These are phyloP conservation scores for Allobates femoralis DNA, from an alignment of 2,797 vertebrate genomes.

Conservation along the genomic window DNA sequence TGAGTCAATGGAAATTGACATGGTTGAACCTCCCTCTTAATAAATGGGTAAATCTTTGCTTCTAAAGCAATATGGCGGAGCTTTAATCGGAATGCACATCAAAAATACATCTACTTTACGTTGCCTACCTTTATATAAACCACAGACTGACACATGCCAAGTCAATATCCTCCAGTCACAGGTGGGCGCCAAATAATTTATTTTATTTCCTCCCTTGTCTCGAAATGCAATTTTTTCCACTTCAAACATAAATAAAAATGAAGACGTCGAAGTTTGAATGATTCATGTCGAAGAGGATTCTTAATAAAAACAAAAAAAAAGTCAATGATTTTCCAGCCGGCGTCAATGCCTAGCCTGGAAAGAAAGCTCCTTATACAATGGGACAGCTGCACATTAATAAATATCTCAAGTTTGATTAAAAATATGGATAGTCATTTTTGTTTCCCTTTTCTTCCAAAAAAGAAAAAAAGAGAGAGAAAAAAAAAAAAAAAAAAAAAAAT, in stretches of 20 bases:
- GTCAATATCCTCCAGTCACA: constrained; percentile 6
- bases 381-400: constrained; percentile 87
- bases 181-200: constrained; percentile 67
- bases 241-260: constrained; percentile 64
- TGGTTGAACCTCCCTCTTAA: constrained; percentile 87
- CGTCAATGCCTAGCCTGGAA: constrained; percentile 70
- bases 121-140: constrained; percentile 62
- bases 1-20: constrained; percentile 88
- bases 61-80: constrained; percentile 69
- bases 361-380: constrained; percentile 76
- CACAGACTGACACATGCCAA: constrained; percentile 5
- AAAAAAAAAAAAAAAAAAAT: constrained; percentile 14
- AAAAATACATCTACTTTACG: constrained; percentile 70
- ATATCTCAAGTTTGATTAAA: constrained; percentile 87
- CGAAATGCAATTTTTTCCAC: constrained; percentile 65
- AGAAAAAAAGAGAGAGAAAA: neutral
- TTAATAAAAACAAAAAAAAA: constrained; percentile 74
- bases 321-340: constrained; percentile 71
- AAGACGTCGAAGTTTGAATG: constrained; percentile 69
- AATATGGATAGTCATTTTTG: constrained; percentile 84
- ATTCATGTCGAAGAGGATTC: constrained; percentile 71
- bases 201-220: constrained; percentile 27
- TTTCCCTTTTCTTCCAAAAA: constrained; percentile 67
- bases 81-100: constrained; percentile 76
- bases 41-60: constrained; percentile 82